Percentiles rank a stretch among this genome's conserved stretches.
Conservation (phyloP, 2,113 vertebrate genomes). For the Piprites chloris region DNA sequence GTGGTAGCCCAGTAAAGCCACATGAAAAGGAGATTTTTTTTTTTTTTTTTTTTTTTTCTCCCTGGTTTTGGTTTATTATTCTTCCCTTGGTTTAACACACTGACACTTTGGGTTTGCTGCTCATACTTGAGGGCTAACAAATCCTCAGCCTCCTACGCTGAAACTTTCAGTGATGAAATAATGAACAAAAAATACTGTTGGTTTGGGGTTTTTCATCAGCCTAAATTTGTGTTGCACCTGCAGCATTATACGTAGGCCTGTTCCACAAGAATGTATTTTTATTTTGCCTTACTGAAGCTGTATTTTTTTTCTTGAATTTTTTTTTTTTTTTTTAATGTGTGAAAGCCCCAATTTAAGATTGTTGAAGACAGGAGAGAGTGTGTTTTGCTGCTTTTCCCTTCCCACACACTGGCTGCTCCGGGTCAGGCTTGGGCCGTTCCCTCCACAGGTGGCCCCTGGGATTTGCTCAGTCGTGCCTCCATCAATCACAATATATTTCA, state of each 20-base stretch:
- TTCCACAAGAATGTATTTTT: neutral
- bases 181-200: neutral
- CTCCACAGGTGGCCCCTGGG: neutral
- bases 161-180: neutral
- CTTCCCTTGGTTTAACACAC: neutral
- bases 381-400: neutral
- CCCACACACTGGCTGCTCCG: neutral
- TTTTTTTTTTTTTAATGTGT: too few species aligned
- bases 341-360: neutral
- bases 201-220: neutral
- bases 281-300: neutral
- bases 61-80: neutral
- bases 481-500: neutral
- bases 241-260: neutral
- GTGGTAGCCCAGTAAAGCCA: neutral
- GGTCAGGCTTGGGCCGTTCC: neutral
- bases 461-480: accelerated
- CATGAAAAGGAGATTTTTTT: neutral
- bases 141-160: neutral
- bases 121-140: neutral
- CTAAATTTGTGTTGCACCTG: neutral
- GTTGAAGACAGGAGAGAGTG: accelerated
- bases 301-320: neutral
- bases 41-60: too few species aligned
- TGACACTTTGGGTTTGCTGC: neutral